Base-by-base conservation (phyloP, 2,888 invertebrate species). In the Melitaea athalia region DNA sequence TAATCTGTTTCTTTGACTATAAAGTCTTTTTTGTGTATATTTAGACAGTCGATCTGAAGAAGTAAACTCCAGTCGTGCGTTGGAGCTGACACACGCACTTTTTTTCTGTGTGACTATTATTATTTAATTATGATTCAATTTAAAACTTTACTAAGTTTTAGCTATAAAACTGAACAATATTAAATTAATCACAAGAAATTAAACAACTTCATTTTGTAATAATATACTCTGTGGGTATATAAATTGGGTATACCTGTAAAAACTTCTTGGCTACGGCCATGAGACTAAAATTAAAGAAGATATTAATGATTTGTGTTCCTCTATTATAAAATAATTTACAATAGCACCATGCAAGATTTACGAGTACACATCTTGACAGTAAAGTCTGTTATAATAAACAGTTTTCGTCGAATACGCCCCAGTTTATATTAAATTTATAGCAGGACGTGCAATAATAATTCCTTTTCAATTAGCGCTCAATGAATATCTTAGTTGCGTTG, bases 381-480 rank as follows among this genome's bases (percentile, higher is more conserved):
- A 75, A 77, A 43, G 52, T 33, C 52, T 66, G 47, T 50, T 24
- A 50, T 52, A 61, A 42, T 7, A 62, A 72, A 70, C 64, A 53
- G 59, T 64, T 62, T 64, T 52, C 62, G 73, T 78, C 71, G 73
- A 79, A 74, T 84, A 85, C 86, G 87, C 86, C 87, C 90, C 82
- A 87, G 83, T 89, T 90, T 84, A 82, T 80, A 77, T 82, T 81
- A 87, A 87, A 92, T 91, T 91, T 90, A 92, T 91, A 77, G 83
- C 83, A 82, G 84, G 85, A 84, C 82, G 78, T 10, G 15, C 49
- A 67, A 83, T 84, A 81, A 84, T 86, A 86, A 87, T 90, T 88
- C 86, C 83, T 85, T 90, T 92, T 89, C 92, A 91, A 92, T 92
- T 92, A 91, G 84, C 81, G 79, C 81, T 85, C 88, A 83, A 89